Percentiles rank a stretch among this genome's conserved stretches.
phyloP scores from a whole-genome alignment of 1,140 invertebrate species.

The Dysdera silvatica region DNA sequence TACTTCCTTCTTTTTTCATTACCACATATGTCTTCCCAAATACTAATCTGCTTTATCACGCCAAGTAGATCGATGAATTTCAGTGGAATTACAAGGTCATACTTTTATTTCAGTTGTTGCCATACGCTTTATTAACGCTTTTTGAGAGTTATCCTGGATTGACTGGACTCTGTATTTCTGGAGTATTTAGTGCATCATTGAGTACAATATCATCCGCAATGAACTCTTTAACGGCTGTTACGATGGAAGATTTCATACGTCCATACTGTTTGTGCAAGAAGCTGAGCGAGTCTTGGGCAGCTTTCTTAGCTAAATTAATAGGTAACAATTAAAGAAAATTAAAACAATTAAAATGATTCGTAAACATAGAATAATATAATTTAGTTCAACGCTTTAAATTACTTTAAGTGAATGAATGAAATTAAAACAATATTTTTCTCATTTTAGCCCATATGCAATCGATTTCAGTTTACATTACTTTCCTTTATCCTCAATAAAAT shows the following conservation, averaged over 20 bases:
- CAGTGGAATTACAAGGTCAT: neutral
- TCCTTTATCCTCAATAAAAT: too few relatives aligned
- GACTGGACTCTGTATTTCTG: slow-evolving; percentile 68
- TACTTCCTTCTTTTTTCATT: neutral
- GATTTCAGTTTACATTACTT: too few relatives aligned
- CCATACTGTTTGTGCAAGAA: slow-evolving; percentile 8
- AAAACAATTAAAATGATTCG: too few relatives aligned
- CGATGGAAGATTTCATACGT: slow-evolving; percentile 71
- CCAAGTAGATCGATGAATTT: too few relatives aligned
- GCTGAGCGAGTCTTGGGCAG: slow-evolving; percentile 9
- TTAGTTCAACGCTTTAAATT: too few relatives aligned
- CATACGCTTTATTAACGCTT: slow-evolving; percentile 66
- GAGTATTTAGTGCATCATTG: slow-evolving; percentile 72
- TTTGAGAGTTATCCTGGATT: slow-evolving; percentile 62
- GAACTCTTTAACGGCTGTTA: slow-evolving; percentile 82
- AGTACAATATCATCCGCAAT: slow-evolving; percentile 84
- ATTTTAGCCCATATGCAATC: too few relatives aligned
- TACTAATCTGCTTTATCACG: too few relatives aligned
- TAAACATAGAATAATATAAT: too few relatives aligned
- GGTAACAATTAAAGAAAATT: too few relatives aligned
- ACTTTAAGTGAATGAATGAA: too few relatives aligned
- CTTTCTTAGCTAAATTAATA: slow-evolving; percentile 15
- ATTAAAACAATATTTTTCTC: too few relatives aligned
- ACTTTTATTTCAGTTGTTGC: slow-evolving; percentile 56
- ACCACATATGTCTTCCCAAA: too few relatives aligned